Evolutionary conservation across 2,113 vertebrate species (phyloP).

Genomic region (Hipposideros armiger): DNA sequence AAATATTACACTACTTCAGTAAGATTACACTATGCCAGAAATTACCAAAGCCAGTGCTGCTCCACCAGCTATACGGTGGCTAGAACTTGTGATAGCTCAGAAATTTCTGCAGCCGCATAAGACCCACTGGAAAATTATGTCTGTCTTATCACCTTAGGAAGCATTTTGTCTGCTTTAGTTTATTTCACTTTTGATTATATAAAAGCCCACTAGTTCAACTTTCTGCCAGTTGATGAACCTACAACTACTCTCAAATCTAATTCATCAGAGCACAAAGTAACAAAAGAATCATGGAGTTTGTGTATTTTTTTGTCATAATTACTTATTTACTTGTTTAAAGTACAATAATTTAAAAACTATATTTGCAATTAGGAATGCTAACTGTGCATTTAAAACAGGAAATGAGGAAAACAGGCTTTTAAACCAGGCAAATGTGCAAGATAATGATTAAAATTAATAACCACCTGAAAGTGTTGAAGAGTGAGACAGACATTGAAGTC

Average conservation of each 20-base stretch:
- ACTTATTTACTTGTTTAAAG: constrained; percentile 29
- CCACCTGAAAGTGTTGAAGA: not conserved
- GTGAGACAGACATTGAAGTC: not conserved
- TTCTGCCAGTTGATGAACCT: not conserved
- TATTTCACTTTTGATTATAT: constrained; percentile 39
- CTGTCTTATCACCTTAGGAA: not conserved
- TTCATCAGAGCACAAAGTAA: not conserved
- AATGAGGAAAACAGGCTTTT: not conserved
- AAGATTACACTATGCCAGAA: not conserved
- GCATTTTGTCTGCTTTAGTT: not conserved
- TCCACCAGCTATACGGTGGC: not conserved
- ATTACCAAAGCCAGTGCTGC: not conserved
- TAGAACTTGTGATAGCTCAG: not conserved
- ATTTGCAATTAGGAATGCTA: not conserved
- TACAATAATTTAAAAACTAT: constrained; percentile 1
- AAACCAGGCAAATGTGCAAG: not conserved
- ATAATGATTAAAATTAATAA: constrained; percentile 51
- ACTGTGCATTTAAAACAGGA: not conserved
- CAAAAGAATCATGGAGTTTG: constrained; percentile 11
- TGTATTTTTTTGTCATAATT: not conserved
- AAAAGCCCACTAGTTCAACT: not conserved
- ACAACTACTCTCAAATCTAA: not conserved
- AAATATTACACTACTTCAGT: not conserved
- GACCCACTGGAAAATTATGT: not conserved
- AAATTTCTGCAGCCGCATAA: not conserved